phyloP scores from a whole-genome alignment of 2,888 invertebrate species.

The Panopea generosa region DNA sequence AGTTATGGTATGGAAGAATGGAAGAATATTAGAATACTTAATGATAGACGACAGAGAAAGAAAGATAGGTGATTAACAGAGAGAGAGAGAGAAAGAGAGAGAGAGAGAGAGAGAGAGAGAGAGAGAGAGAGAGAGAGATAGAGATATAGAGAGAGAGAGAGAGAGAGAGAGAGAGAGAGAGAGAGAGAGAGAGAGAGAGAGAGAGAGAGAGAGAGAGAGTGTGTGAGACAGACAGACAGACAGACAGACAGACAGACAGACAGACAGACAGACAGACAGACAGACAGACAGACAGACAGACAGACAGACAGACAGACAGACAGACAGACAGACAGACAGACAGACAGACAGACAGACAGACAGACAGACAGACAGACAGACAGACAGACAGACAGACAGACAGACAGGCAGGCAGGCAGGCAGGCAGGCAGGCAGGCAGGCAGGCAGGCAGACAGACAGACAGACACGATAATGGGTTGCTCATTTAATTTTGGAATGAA shows the following conservation, averaged over 20 bases:
- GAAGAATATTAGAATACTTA: no score
- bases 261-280: conserved; percentile 10
- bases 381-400: conserved; percentile 10
- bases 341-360: conserved; percentile 23
- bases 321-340: conserved; percentile 11
- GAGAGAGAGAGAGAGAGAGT: conserved; percentile 9
- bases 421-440: no score
- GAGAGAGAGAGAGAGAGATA: no score
- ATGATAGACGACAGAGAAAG: no score
- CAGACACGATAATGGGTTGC: no score
- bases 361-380: conserved; percentile 21
- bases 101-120: conserved; percentile 6
- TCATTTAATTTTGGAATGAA: no score
- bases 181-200: conserved; percentile 3
- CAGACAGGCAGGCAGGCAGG: no score
- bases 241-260: conserved; percentile 8
- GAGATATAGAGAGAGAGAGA: no score
- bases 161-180: not conserved
- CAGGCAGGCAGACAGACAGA: no score
- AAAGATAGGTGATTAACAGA: no score
- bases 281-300: conserved; percentile 5
- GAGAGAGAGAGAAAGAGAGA: not conserved
- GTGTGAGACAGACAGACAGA: conserved; percentile 15
- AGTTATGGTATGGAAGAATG: no score
- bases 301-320: conserved; percentile 5